A percentile compares a stretch with the other conserved stretches of the same genome.
phyloP scores from a whole-genome alignment of 2,888 invertebrate genomes.

The Eudemis profundana region DNA sequence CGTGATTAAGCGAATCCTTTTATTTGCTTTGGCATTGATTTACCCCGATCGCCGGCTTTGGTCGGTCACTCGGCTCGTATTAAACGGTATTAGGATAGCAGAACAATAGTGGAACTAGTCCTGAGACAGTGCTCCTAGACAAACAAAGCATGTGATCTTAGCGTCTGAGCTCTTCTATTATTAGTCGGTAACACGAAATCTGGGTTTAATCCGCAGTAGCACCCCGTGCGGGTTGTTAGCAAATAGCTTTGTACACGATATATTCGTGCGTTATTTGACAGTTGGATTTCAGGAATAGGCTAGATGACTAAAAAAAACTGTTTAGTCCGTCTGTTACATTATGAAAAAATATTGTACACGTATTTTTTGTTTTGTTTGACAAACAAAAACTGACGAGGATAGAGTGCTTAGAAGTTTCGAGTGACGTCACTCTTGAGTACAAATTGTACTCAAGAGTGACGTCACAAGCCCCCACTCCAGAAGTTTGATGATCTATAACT shows the following conservation, averaged over 20 bases:
- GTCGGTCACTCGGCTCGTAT: not conserved
- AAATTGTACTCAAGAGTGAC: too few relatives aligned
- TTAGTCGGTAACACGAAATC: slow-evolving; percentile 22
- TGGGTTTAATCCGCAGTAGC: slow-evolving; percentile 16
- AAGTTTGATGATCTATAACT: too few relatives aligned
- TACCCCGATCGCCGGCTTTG: slow-evolving; percentile 15
- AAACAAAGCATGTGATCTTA: slow-evolving; percentile 19
- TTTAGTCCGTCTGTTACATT: too few relatives aligned
- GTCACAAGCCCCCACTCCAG: too few relatives aligned
- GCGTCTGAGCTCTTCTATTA: slow-evolving; percentile 19
- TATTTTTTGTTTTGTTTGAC: too few relatives aligned
- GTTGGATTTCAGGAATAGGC: not conserved
- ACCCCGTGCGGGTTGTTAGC: not conserved
- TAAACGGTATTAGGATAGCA: slow-evolving; percentile 8
- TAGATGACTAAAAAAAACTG: too few relatives aligned
- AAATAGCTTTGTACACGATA: not conserved
- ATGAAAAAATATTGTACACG: too few relatives aligned
- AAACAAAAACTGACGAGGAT: too few relatives aligned
- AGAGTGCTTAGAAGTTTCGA: too few relatives aligned
- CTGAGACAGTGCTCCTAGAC: slow-evolving; percentile 2
- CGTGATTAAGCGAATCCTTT: slow-evolving; percentile 24
- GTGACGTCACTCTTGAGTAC: too few relatives aligned
- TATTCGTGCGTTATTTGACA: not conserved
- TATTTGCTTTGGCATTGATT: slow-evolving; percentile 23
- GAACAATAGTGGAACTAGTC: slow-evolving; percentile 14